A percentile compares a stretch with the other conserved stretches of the same genome.
Conservation (phyloP, 2,888 invertebrate genomes). For the Gymnosoma rotundatum region DNA sequence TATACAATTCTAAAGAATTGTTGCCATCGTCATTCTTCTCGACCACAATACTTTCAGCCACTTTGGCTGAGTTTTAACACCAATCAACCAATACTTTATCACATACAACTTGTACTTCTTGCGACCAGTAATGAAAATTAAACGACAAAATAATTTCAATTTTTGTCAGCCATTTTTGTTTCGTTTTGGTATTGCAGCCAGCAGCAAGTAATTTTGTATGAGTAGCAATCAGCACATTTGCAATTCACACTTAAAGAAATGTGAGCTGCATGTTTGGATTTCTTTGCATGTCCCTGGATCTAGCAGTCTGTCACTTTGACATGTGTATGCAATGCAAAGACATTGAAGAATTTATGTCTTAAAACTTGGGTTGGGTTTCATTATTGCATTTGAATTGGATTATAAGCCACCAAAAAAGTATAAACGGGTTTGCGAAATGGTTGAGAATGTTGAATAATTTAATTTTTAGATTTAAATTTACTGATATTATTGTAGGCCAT, state of each 20-base stretch:
- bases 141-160: constrained; percentile 67
- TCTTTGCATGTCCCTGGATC: constrained; percentile 24
- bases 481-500: too few species aligned
- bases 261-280: constrained; percentile 33
- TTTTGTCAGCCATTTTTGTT: constrained; percentile 70
- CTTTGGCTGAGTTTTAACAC: constrained; percentile 43
- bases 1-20: constrained; percentile 26
- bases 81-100: constrained; percentile 35
- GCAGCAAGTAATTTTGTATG: constrained; percentile 27
- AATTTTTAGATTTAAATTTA: too few species aligned
- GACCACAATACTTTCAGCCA: constrained; percentile 62
- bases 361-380: constrained; percentile 21
- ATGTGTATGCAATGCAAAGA: constrained; percentile 59
- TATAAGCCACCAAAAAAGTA: constrained; percentile 16
- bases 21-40: constrained; percentile 36
- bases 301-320: constrained; percentile 65
- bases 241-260: constrained; percentile 68
- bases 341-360: constrained; percentile 68
- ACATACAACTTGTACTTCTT: constrained; percentile 4
- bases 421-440: constrained; percentile 14
- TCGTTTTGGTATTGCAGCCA: constrained; percentile 26
- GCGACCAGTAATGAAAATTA: constrained; percentile 61
- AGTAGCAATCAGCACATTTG: constrained; percentile 49
- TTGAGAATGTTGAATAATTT: too few species aligned
- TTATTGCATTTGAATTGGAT: constrained; percentile 28